Evolutionary conservation across 2,888 invertebrate genomes (phyloP).

Genomic region (Aleiodes leptofemur): DNA sequence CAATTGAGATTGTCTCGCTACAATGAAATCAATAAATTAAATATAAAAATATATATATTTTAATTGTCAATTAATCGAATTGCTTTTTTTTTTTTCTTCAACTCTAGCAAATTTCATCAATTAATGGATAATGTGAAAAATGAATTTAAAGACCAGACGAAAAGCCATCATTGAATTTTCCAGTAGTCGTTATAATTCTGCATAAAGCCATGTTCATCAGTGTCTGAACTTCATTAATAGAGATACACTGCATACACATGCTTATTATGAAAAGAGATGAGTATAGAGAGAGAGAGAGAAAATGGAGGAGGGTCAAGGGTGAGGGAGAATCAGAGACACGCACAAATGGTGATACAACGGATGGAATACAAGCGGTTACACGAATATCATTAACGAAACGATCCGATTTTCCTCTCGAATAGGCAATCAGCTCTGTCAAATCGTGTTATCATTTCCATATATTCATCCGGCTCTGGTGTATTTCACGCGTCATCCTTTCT

Average conservation of each 20-base stretch:
- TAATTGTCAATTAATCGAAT: no score
- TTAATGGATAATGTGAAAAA: no score
- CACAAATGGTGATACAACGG: constrained; percentile 39
- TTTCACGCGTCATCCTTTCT: constrained; percentile 2
- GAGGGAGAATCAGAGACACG: constrained; percentile 37
- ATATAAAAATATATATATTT: not conserved
- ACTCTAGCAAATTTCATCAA: no score
- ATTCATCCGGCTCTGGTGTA: constrained; percentile 29
- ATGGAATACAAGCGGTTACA: constrained; percentile 48
- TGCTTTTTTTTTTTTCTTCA: no score
- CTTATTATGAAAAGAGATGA: constrained; percentile 23
- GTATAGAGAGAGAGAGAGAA: not conserved
- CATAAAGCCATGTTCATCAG: constrained; percentile 28
- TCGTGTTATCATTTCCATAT: constrained; percentile 44
- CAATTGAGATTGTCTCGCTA: not conserved
- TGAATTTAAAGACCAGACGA: no score
- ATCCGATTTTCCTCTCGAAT: constrained; percentile 47
- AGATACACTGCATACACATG: constrained; percentile 28
- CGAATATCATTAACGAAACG: constrained; percentile 46
- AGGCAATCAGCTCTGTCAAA: constrained; percentile 46
- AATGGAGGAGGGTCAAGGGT: constrained; percentile 6
- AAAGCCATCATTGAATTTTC: not conserved
- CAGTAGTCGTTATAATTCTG: constrained; percentile 22
- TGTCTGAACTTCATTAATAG: constrained; percentile 45
- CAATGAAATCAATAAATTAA: not conserved